phyloP scores from a whole-genome alignment of 2,797 vertebrate species.

The Serranus cabrilla region DNA sequence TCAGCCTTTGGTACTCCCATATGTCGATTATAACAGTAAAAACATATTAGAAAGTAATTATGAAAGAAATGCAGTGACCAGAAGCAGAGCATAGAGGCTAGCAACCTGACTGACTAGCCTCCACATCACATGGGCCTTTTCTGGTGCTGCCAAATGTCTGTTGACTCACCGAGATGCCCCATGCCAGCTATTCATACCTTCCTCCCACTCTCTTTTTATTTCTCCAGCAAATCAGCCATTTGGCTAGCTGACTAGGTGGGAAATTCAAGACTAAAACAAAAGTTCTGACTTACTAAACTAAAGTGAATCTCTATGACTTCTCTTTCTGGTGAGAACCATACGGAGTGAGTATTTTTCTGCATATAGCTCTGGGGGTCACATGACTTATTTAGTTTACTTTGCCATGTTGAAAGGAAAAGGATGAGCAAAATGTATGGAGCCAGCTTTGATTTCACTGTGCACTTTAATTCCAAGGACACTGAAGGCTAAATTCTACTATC shows the following conservation, averaged over 20 bases:
- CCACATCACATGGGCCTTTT: conserved; percentile 56
- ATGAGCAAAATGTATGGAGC: no score
- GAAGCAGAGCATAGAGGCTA: conserved; percentile 26
- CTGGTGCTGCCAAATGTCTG: conserved; percentile 53
- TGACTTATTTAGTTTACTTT: no score
- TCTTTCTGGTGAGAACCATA: neutral
- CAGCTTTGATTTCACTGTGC: no score
- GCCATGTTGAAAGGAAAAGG: no score
- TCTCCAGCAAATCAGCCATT: conserved; percentile 53
- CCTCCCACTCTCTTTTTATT: conserved; percentile 64
- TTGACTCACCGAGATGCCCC: conserved; percentile 71
- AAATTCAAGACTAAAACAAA: conserved; percentile 41
- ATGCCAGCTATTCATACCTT: conserved; percentile 77
- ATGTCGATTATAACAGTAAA: neutral
- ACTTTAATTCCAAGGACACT: no score
- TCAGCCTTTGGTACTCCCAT: conserved; percentile 6
- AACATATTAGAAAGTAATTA: neutral
- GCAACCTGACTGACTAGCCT: conserved; percentile 41
- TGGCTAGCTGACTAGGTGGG: conserved; percentile 49
- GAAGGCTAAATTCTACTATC: no score
- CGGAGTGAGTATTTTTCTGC: neutral
- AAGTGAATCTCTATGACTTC: neutral
- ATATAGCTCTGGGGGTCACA: no score
- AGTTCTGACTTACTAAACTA: conserved; percentile 18
- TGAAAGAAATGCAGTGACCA: conserved; percentile 1